Percentiles rank a stretch among this genome's conserved stretches.
These are phyloP conservation scores for Nannoperca obscura DNA, from an alignment of 2,797 vertebrate species.

Conservation along the genomic window DNA sequence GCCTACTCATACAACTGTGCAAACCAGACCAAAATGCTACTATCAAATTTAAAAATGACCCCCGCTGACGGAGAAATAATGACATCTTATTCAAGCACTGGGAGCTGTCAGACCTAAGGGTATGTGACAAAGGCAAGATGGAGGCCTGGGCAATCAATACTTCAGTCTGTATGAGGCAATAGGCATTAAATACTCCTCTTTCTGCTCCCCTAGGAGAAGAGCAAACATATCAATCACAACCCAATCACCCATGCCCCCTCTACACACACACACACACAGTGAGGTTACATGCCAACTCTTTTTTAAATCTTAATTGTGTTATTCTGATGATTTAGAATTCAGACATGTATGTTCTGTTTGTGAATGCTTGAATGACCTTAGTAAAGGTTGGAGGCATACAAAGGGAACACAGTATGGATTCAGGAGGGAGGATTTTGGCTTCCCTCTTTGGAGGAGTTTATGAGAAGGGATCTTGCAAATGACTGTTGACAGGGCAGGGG, in stretches of 20 bases:
- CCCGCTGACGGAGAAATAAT: slow-evolving; percentile 56
- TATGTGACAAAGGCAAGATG: slow-evolving; percentile 75
- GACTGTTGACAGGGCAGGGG: slow-evolving; percentile 79
- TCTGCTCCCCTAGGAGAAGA: slow-evolving; percentile 63
- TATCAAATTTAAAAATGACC: slow-evolving; percentile 54
- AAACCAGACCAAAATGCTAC: slow-evolving; percentile 38
- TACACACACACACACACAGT: slow-evolving; percentile 36
- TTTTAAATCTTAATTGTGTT: slow-evolving; percentile 15
- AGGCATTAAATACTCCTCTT: slow-evolving; percentile 77
- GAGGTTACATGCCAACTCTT: slow-evolving; percentile 37
- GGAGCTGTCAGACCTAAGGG: slow-evolving; percentile 70
- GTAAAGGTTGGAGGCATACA: slow-evolving; percentile 40
- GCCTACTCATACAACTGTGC: background rate
- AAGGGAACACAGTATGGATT: slow-evolving; percentile 39
- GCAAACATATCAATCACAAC: slow-evolving; percentile 78
- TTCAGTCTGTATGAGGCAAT: slow-evolving; percentile 74
- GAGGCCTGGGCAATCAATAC: slow-evolving; percentile 75
- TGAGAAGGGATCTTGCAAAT: slow-evolving; percentile 79
- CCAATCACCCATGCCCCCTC: slow-evolving; percentile 62
- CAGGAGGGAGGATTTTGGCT: slow-evolving; percentile 48
- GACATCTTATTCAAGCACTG: slow-evolving; percentile 65
- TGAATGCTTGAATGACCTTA: slow-evolving; percentile 39
- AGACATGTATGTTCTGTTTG: slow-evolving; percentile 23
- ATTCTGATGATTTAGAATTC: slow-evolving; percentile 16
- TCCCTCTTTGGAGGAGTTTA: slow-evolving; percentile 67